Conservation (phyloP, 1,140 invertebrate species). For the Harpegnathos saltator region DNA sequence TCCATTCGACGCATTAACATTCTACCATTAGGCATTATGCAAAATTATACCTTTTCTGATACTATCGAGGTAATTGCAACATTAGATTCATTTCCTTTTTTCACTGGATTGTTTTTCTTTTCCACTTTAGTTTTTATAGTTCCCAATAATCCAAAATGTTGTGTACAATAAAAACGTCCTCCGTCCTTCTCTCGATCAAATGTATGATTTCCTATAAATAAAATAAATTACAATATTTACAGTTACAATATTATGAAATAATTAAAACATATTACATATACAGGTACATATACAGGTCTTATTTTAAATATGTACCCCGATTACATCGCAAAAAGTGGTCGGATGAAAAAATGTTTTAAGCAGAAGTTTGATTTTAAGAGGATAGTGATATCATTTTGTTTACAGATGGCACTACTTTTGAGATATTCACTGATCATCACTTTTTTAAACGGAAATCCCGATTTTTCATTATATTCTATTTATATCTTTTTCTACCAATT, state of each 20-base stretch:
- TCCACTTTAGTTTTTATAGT: conserved; percentile 83
- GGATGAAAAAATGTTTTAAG: too few relatives aligned
- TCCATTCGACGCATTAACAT: conserved; percentile 31
- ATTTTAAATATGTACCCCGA: too few relatives aligned
- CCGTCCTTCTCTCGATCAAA: conserved; percentile 92
- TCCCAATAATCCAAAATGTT: conserved; percentile 91
- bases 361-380: too few relatives aligned
- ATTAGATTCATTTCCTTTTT: conserved; percentile 85
- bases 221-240: conserved; percentile 13
- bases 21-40: conserved; percentile 7
- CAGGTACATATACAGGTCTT: too few relatives aligned
- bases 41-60: conserved; percentile 79
- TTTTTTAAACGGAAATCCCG: too few relatives aligned
- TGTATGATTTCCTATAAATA: conserved; percentile 88
- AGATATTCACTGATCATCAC: too few relatives aligned
- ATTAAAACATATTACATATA: not conserved
- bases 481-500: too few relatives aligned
- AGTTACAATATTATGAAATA: conserved; percentile 8
- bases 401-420: too few relatives aligned
- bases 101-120: conserved; percentile 79
- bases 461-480: too few relatives aligned
- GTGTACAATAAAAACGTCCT: conserved; percentile 92
- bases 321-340: too few relatives aligned
- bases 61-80: conserved; percentile 77
- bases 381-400: too few relatives aligned